Evolutionary conservation across 1,140 invertebrate genomes (phyloP).

Genomic region (Drosophila pandora): DNA sequence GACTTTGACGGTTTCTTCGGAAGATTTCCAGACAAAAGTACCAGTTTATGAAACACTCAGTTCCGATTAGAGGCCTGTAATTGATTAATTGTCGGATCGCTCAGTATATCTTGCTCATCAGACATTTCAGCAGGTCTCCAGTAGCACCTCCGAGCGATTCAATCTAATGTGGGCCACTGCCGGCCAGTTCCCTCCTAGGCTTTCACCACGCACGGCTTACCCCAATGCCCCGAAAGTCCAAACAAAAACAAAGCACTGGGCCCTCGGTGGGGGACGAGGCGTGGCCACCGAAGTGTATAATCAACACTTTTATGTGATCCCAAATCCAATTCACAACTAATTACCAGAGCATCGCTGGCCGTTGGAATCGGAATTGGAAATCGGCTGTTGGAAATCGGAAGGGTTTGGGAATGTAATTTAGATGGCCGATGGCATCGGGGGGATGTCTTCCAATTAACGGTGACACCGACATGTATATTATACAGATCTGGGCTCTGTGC

Average conservation of each 20-base stretch:
- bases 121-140: too few species aligned
- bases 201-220: constrained; percentile 64
- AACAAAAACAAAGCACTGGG: constrained; percentile 59
- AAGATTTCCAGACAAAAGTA: too few species aligned
- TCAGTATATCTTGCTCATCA: too few species aligned
- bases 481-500: constrained; percentile 8
- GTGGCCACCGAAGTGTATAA: constrained; percentile 55
- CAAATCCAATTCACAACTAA: constrained; percentile 81
- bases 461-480: constrained; percentile 53
- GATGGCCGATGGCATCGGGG: constrained; percentile 18
- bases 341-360: constrained; percentile 64
- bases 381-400: not conserved
- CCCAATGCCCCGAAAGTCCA: constrained; percentile 55
- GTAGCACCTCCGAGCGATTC: too few species aligned
- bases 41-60: too few species aligned
- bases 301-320: constrained; percentile 81
- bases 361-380: constrained; percentile 30
- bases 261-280: constrained; percentile 32
- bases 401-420: constrained; percentile 7
- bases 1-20: too few species aligned
- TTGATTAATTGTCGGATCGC: too few species aligned
- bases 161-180: too few species aligned
- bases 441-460: constrained; percentile 34
- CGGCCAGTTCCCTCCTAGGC: constrained; percentile 38
- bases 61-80: too few species aligned